These are phyloP conservation scores for Oryzias curvinotus DNA, from an alignment of 2,113 vertebrate genomes.

Conservation along the genomic window DNA sequence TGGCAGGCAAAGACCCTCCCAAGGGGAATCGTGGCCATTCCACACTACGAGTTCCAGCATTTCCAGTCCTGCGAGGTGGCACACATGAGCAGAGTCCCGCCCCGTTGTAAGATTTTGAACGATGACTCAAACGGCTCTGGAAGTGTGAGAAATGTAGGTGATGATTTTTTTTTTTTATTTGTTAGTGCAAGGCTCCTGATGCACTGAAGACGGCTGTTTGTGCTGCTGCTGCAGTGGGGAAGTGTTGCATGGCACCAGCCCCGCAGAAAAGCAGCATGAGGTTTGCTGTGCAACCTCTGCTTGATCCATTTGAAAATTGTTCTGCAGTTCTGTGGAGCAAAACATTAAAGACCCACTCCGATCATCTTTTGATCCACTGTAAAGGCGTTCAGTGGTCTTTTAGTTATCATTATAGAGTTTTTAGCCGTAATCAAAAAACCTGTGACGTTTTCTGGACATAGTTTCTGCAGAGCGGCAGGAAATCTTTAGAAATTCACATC, in stretches of 20 bases:
- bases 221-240: slow-evolving; percentile 43
- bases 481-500: too few species aligned
- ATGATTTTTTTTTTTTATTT: background rate
- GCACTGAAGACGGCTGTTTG: slow-evolving; percentile 45
- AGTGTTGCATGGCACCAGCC: slow-evolving; percentile 50
- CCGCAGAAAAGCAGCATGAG: slow-evolving; percentile 30
- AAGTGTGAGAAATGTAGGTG: slow-evolving; percentile 8
- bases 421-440: too few species aligned
- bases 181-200: slow-evolving; percentile 14
- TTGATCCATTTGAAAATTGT: slow-evolving; percentile 29
- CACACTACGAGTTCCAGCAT: slow-evolving; percentile 35
- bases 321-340: slow-evolving; percentile 1
- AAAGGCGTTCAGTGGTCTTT: too few species aligned
- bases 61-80: slow-evolving; percentile 32
- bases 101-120: slow-evolving; percentile 24
- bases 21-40: slow-evolving; percentile 52
- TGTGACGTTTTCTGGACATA: too few species aligned
- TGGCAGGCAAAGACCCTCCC: slow-evolving; percentile 51
- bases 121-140: slow-evolving; percentile 36
- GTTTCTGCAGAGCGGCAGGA: too few species aligned
- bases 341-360: too few species aligned
- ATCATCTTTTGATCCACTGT: too few species aligned
- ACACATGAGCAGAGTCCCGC: slow-evolving; percentile 26
- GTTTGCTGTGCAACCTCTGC: slow-evolving; percentile 30
- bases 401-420: too few species aligned